A percentile compares a stretch with the other conserved stretches of the same genome.
Conservation (phyloP, 2,113 vertebrate species). For the pig (Sus scrofa) region DNA sequence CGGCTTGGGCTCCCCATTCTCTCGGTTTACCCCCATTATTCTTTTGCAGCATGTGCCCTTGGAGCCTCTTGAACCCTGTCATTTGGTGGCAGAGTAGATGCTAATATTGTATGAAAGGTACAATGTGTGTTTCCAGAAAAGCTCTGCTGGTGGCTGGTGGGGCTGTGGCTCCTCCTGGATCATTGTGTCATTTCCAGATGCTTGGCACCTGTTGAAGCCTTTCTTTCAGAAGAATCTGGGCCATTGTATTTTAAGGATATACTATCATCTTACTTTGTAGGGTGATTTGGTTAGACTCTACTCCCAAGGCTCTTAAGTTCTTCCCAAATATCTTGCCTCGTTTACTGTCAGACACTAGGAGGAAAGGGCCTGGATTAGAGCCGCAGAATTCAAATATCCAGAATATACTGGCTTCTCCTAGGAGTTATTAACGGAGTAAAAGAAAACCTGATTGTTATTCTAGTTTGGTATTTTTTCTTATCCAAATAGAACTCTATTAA, state of each 20-base stretch:
- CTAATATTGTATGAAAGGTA: background rate
- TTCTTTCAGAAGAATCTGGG: background rate
- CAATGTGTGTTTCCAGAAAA: background rate
- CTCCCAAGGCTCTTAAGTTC: background rate
- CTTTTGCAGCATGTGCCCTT: fast-evolving
- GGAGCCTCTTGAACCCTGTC: background rate
- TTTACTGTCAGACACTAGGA: background rate
- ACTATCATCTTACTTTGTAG: background rate
- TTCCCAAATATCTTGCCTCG: background rate
- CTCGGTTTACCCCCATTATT: background rate
- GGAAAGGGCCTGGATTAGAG: background rate
- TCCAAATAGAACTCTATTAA: conserved; percentile 18
- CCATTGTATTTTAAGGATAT: background rate
- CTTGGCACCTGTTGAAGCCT: background rate
- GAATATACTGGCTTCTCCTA: background rate
- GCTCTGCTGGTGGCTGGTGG: background rate
- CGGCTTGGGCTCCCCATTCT: background rate
- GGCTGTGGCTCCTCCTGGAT: background rate
- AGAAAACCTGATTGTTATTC: background rate
- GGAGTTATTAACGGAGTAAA: background rate
- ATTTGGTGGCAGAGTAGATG: background rate
- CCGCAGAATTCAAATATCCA: background rate
- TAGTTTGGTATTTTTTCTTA: background rate
- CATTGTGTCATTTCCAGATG: background rate
- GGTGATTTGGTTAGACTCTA: background rate